phyloP scores from a whole-genome alignment of 2,113 vertebrate species.

The Ceyx margarethae region DNA sequence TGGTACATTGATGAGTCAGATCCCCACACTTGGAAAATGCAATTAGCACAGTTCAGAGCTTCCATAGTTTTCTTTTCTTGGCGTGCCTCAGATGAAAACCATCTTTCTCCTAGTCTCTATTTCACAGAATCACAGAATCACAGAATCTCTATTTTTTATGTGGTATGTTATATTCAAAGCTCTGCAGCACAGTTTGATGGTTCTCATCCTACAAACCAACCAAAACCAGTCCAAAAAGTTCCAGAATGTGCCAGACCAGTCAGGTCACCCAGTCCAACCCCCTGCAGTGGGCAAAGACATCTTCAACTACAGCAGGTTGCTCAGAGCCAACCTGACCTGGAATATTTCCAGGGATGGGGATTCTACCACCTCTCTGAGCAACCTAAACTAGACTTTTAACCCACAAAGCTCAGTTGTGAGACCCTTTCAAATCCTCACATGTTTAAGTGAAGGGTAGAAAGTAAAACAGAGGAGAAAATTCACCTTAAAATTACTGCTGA shows the following conservation, averaged over 20 bases:
- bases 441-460: not conserved
- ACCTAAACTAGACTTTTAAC: not conserved
- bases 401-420: not conserved
- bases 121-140: too few species aligned
- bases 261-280: not conserved
- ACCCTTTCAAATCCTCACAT: not conserved
- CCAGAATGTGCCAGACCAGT: not conserved
- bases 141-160: not conserved
- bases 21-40: not conserved
- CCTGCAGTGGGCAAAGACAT: not conserved
- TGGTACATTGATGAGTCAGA: slow-evolving; percentile 47
- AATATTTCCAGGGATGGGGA: not conserved
- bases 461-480: not conserved
- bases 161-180: not conserved
- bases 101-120: not conserved
- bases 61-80: not conserved
- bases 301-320: not conserved
- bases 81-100: not conserved
- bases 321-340: not conserved
- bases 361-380: not conserved
- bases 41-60: slow-evolving; percentile 40
- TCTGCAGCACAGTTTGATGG: not conserved
- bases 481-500: not conserved
- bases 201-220: not conserved
- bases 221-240: not conserved